Evolutionary conservation across 1,140 invertebrate species (phyloP), one percentile per base, ranked within the genome.

Genomic region (Andricus grossulariae): DNA sequence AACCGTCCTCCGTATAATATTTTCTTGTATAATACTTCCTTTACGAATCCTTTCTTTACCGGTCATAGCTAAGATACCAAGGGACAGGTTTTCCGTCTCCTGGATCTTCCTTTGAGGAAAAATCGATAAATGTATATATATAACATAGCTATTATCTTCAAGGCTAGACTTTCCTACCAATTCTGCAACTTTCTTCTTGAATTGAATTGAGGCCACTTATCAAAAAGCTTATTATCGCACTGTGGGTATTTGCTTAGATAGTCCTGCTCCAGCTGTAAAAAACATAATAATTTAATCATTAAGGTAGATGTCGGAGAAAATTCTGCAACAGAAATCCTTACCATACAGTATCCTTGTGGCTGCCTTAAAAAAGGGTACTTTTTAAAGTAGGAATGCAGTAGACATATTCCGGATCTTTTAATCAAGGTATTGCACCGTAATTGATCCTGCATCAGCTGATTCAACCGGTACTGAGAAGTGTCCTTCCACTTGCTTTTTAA

Each of bases 201-300:
- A 66, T n/a, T n/a, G n/a, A n/a, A n/a, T 66, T 3, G 25, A 39
- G 57, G 57, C 57, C 57, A 66, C n/a, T 66, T 66, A 15, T 15
- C 1, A n/a, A 66, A 66, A 12, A 66, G 16, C 16, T 66, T 66
- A 66, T 25, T 5, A n/a, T 66, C 57, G 0, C 25, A 66, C 3
- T 45, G 13, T 15, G 57, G 57, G 25, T 60, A 60, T 16, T 32
- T 32, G 0, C 16, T 6, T 32, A 16, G 15, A 32, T 32, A 60
- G 32, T 60, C 57, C 16, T 6, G 1, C 16, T 60, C 57, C 21
- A 60, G 32, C 57, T 60, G 21, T 32, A 60, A 60, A 60, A 13
- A 60, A 16, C 16, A 6, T 8, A 57, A 57, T 1, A n/a, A 60
- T 60, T 60, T 60, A 32, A 60, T 60, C 21, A 32, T 60, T 32